Percentiles rank a stretch among this genome's conserved stretches.
Conservation (phyloP, 2,888 invertebrate species). For the Scaptomyza cyrtandrae region DNA sequence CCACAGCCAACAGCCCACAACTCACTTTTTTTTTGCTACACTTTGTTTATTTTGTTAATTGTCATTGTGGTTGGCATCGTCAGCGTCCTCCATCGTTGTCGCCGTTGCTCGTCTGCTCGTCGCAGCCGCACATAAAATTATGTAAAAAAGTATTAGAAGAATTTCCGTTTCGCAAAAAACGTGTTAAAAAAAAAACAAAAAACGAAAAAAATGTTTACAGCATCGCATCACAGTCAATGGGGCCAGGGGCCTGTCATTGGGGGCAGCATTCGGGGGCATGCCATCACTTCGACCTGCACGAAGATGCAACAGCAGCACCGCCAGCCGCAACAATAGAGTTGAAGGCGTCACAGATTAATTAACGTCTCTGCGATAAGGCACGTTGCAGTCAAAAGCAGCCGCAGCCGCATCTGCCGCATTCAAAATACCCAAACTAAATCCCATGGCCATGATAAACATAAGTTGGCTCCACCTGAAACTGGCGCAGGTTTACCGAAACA, state of each 20-base stretch:
- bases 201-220: constrained; percentile 50
- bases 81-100: too few relatives aligned
- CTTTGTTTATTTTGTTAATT: constrained; percentile 63
- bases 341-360: constrained; percentile 74
- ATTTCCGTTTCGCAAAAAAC: constrained; percentile 69
- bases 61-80: constrained; percentile 42
- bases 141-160: constrained; percentile 60
- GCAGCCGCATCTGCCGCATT: constrained; percentile 10
- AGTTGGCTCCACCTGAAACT: constrained; percentile 24
- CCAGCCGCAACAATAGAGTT: constrained; percentile 54
- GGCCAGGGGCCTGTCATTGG: constrained; percentile 12
- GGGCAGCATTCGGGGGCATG: constrained; percentile 32
- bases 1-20: constrained; percentile 3
- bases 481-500: neutral
- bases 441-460: constrained; percentile 31
- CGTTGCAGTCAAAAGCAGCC: constrained; percentile 49
- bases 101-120: neutral
- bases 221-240: constrained; percentile 1
- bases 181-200: constrained; percentile 58
- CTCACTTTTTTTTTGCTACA: constrained; percentile 45
- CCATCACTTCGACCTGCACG: constrained; percentile 50
- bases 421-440: constrained; percentile 3
- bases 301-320: constrained; percentile 52
- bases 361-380: constrained; percentile 72
- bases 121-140: constrained; percentile 49